Base-by-base conservation (phyloP, 2,113 vertebrate genomes). In the Albula goreensis region DNA sequence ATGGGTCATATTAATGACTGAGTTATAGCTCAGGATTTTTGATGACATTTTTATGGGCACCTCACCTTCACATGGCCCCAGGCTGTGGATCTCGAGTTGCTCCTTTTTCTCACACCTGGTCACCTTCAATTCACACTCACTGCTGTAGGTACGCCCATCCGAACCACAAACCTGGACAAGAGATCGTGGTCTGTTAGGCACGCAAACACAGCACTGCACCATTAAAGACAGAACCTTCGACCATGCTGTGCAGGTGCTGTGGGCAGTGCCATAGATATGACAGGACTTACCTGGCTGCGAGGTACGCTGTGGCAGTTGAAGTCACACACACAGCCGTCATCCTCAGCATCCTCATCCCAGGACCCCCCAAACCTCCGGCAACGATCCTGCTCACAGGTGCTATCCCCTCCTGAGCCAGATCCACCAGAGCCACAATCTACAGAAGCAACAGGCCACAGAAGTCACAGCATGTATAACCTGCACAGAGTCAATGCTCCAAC, bases 321-420 rank as follows among this genome's bases (percentile, higher is more conserved):
- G 90, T 97, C 97, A 1, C 98, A 99, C 63, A 97, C 85, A 0
- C 98, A 99, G 0, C 95, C 96, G 49, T 98, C 97, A 0, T 99
- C 98, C 85, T 99, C 98, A 0, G 93, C 94, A 17, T 99, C 98
- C 77, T 98, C 97, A 0, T 99, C 97, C 98, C 98, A 99, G 41
- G 94, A 88, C 74, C 98, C 98, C 0, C 97, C 98, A 0, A 91
- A 97, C n/a, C 83, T 93, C 6, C 91, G 95, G 91, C 98, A 99
- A 2, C 96, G 95, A 7, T 98, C 97, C 89, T 96, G 97, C 19
- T 98, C 98, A 0, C 98, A 99, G 88, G 41, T 52, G 22, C 97
- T 96, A 0, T 97, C 96, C 0, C 96, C 95, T 0, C 97, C 98
- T 0, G 98, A 99, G 60, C 98, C 98, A 0, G 98, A 99, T 13